Base-by-base conservation (phyloP, 2,797 vertebrate genomes). In the Yasuhikotakia modesta region DNA sequence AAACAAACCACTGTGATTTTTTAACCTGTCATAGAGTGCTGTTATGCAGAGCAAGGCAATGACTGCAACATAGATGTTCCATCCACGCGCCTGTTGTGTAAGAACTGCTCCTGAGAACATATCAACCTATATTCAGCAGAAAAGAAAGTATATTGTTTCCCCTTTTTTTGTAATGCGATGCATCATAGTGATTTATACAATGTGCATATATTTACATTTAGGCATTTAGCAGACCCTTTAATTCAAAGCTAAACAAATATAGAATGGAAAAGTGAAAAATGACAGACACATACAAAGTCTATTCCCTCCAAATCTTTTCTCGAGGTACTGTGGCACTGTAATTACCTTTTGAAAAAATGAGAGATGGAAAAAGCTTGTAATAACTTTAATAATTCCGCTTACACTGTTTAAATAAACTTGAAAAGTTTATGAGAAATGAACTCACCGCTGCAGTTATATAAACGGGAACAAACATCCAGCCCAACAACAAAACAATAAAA, bases 101-200 rank as follows among this genome's bases (percentile, higher is more conserved):
- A 97, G 96, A 35, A 96, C 93, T 0, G 96, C 96, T 74, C 95
- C 96, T 1, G 95, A 95, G 82, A 96, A 97, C 94, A 97, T 96
- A 60, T 97, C 95, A 80, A 96, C 96, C 96, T 96, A 77, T 75
- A 0, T 19, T 53, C 86, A 88, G 0, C 89, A 5, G 4, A 48
- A n/a, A 52, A 58, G 1, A 46, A 43, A 27, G 1, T 57, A 88
- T 45, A 45, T 10, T 0, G 21, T 11, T 22, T 13, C 13, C 10
- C 16, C 7, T 53, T 24, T 5, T 21, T 2, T 2, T 22, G n/a
- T 35, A 32, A 21, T 60, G 17, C 21, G 6, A 58, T 55, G n/a
- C 10, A n/a, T n/a, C 5, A 27, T 30, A 11, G 5, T 16, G 22
- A 32, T 63, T n/a, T 19, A 45, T n/a, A n/a, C n/a, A n/a, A n/a